phyloP scores from a whole-genome alignment of 2,113 vertebrate genomes.

The Petrocephalus zakoni region DNA sequence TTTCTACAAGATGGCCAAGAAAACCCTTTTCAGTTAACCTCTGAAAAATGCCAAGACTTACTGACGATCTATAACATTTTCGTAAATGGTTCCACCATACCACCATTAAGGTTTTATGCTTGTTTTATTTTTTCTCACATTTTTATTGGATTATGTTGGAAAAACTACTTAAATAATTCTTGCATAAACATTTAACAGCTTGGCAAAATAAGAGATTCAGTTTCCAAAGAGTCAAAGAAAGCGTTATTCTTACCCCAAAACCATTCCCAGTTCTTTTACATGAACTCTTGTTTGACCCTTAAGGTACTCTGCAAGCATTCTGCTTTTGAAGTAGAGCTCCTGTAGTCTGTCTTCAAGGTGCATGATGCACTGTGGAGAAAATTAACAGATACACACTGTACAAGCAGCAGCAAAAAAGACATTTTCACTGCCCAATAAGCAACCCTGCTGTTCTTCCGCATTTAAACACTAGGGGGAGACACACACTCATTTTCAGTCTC shows the following conservation, averaged over 20 bases:
- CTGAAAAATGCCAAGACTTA: neutral
- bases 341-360: conserved; percentile 94
- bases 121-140: neutral
- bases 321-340: conserved; percentile 97
- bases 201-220: neutral
- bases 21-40: neutral
- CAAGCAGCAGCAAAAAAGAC: neutral
- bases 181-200: neutral
- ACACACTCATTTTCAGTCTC: neutral
- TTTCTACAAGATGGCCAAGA: neutral
- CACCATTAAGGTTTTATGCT: neutral
- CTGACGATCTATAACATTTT: neutral
- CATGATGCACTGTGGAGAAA: conserved; percentile 81
- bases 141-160: neutral
- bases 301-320: conserved; percentile 94
- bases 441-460: neutral
- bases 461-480: neutral
- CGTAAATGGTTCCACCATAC: neutral
- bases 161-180: neutral
- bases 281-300: conserved; percentile 96
- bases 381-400: neutral
- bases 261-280: conserved; percentile 89
- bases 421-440: neutral
- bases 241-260: conserved; percentile 76
- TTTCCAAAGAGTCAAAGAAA: neutral